Percentiles rank a stretch among this genome's conserved stretches.
phyloP scores from a whole-genome alignment of 1,140 invertebrate species.

The Drosophila guanche region DNA sequence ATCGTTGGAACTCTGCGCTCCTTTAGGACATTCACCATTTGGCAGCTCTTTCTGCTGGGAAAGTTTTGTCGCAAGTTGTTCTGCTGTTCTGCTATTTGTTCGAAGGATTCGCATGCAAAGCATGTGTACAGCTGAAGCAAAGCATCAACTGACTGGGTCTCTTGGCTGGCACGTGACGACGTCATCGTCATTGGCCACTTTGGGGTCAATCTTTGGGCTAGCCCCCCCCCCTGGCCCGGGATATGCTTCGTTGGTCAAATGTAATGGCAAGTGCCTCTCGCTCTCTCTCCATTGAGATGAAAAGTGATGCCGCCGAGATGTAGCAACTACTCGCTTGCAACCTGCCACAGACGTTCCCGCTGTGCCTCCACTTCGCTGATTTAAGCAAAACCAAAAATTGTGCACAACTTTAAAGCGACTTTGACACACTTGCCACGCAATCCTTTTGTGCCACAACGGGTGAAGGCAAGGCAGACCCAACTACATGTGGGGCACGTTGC shows the following conservation, averaged over 20 bases:
- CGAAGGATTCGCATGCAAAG: conserved; percentile 71
- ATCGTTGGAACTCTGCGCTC: too few species aligned
- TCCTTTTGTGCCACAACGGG: not conserved
- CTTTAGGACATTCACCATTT: too few species aligned
- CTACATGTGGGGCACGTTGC: not conserved
- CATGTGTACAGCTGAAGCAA: conserved; percentile 74
- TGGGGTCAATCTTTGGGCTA: conserved; percentile 5
- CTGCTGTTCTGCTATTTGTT: conserved; percentile 50
- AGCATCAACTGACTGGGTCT: conserved; percentile 45
- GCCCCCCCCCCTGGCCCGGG: conserved; percentile 27
- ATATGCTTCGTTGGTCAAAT: conserved; percentile 64
- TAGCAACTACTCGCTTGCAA: too few species aligned
- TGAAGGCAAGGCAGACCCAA: conserved; percentile 22
- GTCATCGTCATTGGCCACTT: conserved; percentile 44
- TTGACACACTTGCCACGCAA: conserved; percentile 10
- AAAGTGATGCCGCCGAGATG: too few species aligned
- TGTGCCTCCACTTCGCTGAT: too few species aligned
- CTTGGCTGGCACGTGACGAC: conserved; percentile 46
- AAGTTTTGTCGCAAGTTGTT: conserved; percentile 2
- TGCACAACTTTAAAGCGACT: not conserved
- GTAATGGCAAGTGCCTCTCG: conserved; percentile 56
- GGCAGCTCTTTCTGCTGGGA: too few species aligned
- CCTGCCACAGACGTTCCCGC: too few species aligned
- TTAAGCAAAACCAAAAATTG: too few species aligned
- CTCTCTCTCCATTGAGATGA: conserved; percentile 4